Evolutionary conservation across 2,113 vertebrate genomes (phyloP).

Genomic region (Sialia sialis): DNA sequence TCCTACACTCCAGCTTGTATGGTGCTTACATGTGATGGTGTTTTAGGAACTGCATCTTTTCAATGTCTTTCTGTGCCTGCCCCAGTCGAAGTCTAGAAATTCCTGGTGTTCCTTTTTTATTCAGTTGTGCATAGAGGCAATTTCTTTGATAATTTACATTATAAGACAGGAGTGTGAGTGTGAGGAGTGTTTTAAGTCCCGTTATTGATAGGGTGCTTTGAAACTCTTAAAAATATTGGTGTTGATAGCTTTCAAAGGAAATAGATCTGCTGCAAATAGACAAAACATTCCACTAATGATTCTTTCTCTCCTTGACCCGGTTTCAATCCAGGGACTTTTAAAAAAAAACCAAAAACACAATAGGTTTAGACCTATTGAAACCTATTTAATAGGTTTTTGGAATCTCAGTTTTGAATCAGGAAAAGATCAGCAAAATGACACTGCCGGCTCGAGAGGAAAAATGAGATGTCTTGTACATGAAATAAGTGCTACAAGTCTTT

Average conservation of each 20-base stretch:
- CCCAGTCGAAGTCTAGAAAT: not conserved
- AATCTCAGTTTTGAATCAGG: not conserved
- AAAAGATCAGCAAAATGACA: not conserved
- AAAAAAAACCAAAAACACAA: not conserved
- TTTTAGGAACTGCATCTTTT: not conserved
- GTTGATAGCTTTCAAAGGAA: not conserved
- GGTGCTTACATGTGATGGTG: fast-evolving
- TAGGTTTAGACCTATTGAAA: not conserved
- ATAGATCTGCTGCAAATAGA: not conserved
- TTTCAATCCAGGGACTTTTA: not conserved
- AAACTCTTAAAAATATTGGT: not conserved
- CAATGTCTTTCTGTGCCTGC: not conserved
- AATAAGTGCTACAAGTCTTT: not conserved
- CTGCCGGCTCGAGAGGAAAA: not conserved
- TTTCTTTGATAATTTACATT: not conserved
- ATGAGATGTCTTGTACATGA: constrained; percentile 28
- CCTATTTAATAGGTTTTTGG: constrained; percentile 5
- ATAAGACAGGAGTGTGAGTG: not conserved
- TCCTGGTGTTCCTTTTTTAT: not conserved
- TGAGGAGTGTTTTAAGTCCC: not conserved
- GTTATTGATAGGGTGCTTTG: not conserved
- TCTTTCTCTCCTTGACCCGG: not conserved
- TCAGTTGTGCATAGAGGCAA: not conserved
- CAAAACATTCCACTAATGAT: not conserved
- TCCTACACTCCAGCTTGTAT: not conserved